Conservation (phyloP, 2,888 invertebrate genomes). For the Calameuta idolon region DNA sequence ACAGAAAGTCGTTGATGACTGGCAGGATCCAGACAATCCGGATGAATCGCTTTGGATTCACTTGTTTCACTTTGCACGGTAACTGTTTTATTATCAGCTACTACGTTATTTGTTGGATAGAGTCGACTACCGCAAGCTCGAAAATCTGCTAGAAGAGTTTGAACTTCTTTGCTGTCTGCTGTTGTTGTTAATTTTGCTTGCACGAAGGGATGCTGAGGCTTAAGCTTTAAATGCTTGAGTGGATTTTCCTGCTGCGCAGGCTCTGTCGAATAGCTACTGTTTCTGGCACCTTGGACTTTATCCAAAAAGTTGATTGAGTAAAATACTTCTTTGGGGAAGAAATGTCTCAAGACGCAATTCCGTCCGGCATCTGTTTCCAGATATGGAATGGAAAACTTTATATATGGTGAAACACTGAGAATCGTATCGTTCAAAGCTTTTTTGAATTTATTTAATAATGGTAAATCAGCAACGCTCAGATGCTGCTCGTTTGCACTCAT, state of each 20-base stretch:
- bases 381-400: conserved; percentile 87
- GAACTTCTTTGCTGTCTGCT: conserved; percentile 75
- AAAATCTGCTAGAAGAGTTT: conserved; percentile 84
- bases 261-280: conserved; percentile 36
- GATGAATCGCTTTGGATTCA: conserved; percentile 31
- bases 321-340: conserved; percentile 80
- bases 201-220: conserved; percentile 81
- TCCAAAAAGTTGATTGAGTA: conserved; percentile 75
- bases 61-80: conserved; percentile 18
- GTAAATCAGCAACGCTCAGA: conserved; percentile 71
- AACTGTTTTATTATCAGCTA: conserved; percentile 24
- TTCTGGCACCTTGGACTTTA: conserved; percentile 52
- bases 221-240: conserved; percentile 55
- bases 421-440: conserved; percentile 80
- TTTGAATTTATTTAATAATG: conserved; percentile 77
- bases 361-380: conserved; percentile 87
- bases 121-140: conserved; percentile 85
- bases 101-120: conserved; percentile 44
- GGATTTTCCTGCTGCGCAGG: conserved; percentile 23
- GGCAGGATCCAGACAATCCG: conserved; percentile 82
- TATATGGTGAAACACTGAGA: conserved; percentile 87
- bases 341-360: conserved; percentile 78
- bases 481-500: conserved; percentile 60
- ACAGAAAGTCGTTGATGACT: conserved; percentile 90
- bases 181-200: conserved; percentile 76